Conservation (phyloP, 2,113 vertebrate species). For the Rhinolophus sinicus region DNA sequence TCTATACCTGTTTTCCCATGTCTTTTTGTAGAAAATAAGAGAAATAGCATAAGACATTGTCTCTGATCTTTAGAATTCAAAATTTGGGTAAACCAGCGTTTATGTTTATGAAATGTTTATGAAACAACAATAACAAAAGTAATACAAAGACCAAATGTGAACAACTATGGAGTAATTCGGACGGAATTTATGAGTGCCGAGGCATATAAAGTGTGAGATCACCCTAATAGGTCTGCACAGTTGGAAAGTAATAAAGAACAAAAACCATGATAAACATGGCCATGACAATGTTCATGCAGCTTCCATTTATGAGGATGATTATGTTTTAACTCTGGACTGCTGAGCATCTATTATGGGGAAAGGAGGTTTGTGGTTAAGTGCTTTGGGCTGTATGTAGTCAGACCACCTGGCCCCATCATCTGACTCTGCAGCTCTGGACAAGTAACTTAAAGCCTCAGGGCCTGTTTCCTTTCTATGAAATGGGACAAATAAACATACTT, state of each 20-base stretch:
- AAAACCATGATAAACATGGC: not conserved
- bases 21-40: not conserved
- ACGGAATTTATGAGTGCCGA: not conserved
- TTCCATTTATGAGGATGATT: not conserved
- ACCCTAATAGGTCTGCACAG: not conserved
- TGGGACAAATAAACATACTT: not conserved
- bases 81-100: not conserved
- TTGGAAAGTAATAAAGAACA: not conserved
- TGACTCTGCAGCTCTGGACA: not conserved
- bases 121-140: not conserved
- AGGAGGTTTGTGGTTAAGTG: not conserved
- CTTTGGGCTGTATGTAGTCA: not conserved
- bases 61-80: not conserved
- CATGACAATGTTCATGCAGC: not conserved
- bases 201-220: not conserved
- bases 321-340: not conserved
- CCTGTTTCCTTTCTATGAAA: not conserved
- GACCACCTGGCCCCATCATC: not conserved
- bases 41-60: not conserved
- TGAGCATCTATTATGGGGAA: not conserved
- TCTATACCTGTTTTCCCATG: not conserved
- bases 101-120: too few relatives aligned
- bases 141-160: not conserved
- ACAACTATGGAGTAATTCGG: not conserved
- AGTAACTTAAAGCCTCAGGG: not conserved